Conservation (phyloP, 2,113 vertebrate species). For the Tichodroma muraria region DNA sequence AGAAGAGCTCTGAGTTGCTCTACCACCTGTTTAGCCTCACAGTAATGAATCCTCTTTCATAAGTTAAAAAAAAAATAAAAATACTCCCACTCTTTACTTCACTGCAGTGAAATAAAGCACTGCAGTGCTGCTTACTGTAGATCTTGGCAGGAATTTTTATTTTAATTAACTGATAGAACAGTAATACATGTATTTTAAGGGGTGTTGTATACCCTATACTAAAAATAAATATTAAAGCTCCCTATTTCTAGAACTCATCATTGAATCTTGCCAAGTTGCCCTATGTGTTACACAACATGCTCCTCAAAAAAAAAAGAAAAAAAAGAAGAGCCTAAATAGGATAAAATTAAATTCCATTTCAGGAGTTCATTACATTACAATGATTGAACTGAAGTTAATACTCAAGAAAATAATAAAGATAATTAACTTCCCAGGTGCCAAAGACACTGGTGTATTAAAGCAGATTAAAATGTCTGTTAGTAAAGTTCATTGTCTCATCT, state of each 20-base stretch:
- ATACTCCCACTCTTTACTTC: background rate
- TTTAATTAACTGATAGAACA: background rate
- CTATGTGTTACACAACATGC: background rate
- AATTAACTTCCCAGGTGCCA: background rate
- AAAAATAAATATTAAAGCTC: background rate
- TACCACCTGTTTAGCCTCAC: constrained; percentile 1
- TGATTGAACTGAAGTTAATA: background rate
- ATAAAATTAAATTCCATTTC: background rate
- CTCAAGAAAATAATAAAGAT: background rate
- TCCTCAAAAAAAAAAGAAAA: background rate
- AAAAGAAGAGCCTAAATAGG: background rate
- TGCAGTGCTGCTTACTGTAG: background rate
- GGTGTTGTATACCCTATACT: background rate
- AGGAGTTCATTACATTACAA: background rate
- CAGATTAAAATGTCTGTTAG: background rate
- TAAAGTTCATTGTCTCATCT: background rate
- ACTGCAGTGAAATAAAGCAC: background rate
- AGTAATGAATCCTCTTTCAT: background rate
- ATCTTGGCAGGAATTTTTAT: background rate
- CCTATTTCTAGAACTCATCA: background rate
- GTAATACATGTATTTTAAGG: constrained; percentile 4
- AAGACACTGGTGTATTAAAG: background rate
- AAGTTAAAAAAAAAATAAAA: background rate
- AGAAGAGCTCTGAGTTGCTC: background rate
- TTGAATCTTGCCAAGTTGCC: background rate